These are phyloP conservation scores for Rhopalosiphum maidis DNA, from an alignment of 1,140 invertebrate genomes.

Conservation along the genomic window DNA sequence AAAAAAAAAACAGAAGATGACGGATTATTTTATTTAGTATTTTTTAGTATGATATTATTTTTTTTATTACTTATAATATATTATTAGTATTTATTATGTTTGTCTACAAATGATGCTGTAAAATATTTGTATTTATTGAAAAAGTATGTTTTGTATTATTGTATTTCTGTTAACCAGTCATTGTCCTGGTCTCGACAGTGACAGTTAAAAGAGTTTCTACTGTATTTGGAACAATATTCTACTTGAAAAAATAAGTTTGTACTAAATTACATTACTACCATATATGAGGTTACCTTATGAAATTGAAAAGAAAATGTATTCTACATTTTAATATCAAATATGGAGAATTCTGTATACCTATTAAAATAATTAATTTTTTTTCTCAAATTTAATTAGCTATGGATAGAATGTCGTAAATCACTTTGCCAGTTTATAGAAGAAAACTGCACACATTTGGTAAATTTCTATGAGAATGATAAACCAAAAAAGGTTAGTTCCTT, in stretches of 20 bases:
- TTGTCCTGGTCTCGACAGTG: too few relatives aligned
- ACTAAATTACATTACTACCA: too few relatives aligned
- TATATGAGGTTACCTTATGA: neutral
- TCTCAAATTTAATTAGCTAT: slow-evolving; percentile 44
- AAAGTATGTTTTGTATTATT: too few relatives aligned
- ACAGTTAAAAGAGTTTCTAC: too few relatives aligned
- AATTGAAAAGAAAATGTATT: neutral
- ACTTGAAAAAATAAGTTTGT: neutral
- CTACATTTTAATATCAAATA: neutral
- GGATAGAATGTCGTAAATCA: slow-evolving; percentile 55
- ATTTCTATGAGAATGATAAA: slow-evolving; percentile 46
- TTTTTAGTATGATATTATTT: too few relatives aligned
- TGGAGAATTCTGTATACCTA: neutral
- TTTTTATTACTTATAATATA: too few relatives aligned
- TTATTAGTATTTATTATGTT: too few relatives aligned
- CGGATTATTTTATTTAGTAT: too few relatives aligned
- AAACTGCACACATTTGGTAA: slow-evolving; percentile 41
- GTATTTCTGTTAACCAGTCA: too few relatives aligned
- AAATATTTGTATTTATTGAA: too few relatives aligned
- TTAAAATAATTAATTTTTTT: neutral
- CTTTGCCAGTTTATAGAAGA: slow-evolving; percentile 58
- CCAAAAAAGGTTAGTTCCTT: slow-evolving; percentile 37
- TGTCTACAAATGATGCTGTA: too few relatives aligned
- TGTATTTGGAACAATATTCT: neutral
- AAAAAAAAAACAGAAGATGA: too few relatives aligned